These are phyloP conservation scores for Polydrusus cervinus DNA, from an alignment of 2,888 invertebrate species.

Conservation along the genomic window DNA sequence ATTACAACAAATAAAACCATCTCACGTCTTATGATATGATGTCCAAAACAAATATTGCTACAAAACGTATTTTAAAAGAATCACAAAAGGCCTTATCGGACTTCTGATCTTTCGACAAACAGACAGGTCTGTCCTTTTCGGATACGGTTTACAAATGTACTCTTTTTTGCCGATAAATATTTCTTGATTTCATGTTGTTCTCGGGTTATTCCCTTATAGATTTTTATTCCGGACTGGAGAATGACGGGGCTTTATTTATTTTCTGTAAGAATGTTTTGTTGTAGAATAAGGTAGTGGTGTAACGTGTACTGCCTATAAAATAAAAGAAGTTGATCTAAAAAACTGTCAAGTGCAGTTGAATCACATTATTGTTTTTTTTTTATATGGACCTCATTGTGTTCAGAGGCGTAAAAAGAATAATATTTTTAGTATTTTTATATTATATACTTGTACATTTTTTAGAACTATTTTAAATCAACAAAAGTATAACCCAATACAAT, in stretches of 20 bases:
- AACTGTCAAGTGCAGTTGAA: too few species aligned
- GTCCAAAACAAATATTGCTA: constrained; percentile 24
- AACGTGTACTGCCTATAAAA: background rate
- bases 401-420: too few species aligned
- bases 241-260: background rate
- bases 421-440: too few species aligned
- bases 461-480: too few species aligned
- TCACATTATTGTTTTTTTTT: too few species aligned
- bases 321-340: too few species aligned
- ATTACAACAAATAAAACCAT: background rate
- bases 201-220: constrained; percentile 3
- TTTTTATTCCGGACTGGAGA: background rate
- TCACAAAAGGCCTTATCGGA: constrained; percentile 35
- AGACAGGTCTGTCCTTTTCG: constrained; percentile 40
- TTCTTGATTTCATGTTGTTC: constrained; percentile 9
- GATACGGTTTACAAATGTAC: constrained; percentile 45
- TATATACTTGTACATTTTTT: too few species aligned
- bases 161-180: constrained; percentile 32
- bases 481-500: too few species aligned
- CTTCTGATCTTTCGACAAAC: constrained; percentile 32
- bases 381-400: too few species aligned
- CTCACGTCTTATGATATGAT: background rate
- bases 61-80: constrained; percentile 33
- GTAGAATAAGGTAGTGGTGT: background rate
- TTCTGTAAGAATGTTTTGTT: background rate